A percentile compares a stretch with the other conserved stretches of the same genome.
These are phyloP conservation scores for Lipophrys pholis DNA, from an alignment of 2,113 vertebrate species.

Conservation along the genomic window DNA sequence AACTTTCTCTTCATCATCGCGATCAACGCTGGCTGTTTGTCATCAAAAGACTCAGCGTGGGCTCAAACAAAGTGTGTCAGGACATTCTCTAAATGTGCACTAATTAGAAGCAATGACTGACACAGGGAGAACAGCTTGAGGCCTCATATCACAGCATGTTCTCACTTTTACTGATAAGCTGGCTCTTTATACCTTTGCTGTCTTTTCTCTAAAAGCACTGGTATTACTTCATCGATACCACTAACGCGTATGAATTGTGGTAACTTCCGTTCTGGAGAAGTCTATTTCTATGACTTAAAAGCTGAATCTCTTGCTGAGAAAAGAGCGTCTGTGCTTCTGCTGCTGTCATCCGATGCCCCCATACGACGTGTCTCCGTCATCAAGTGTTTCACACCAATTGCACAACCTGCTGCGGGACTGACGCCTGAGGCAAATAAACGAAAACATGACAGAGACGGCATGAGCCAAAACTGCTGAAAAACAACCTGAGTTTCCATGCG, in stretches of 20 bases:
- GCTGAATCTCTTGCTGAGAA: conserved; percentile 14
- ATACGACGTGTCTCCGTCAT: conserved; percentile 8
- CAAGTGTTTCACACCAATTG: conserved; percentile 47
- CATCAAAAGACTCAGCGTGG: conserved; percentile 61
- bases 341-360: neutral
- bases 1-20: conserved; percentile 56
- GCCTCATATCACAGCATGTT: conserved; percentile 39
- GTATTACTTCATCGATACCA: neutral
- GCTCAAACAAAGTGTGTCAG: conserved; percentile 52
- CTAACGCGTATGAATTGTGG: neutral
- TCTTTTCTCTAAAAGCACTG: neutral
- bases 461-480: conserved; percentile 61
- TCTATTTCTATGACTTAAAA: neutral
- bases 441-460: conserved; percentile 64
- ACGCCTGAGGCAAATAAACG: conserved; percentile 58
- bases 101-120: conserved; percentile 67
- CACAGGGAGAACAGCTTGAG: conserved; percentile 53
- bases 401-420: conserved; percentile 34
- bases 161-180: conserved; percentile 19
- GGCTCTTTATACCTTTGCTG: conserved; percentile 1
- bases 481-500: conserved; percentile 38
- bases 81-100: conserved; percentile 48
- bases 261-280: neutral
- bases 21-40: conserved; percentile 53
- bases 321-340: conserved; percentile 1